phyloP scores from a whole-genome alignment of 2,888 invertebrate species.

The Hydroisotoma schaefferi region DNA sequence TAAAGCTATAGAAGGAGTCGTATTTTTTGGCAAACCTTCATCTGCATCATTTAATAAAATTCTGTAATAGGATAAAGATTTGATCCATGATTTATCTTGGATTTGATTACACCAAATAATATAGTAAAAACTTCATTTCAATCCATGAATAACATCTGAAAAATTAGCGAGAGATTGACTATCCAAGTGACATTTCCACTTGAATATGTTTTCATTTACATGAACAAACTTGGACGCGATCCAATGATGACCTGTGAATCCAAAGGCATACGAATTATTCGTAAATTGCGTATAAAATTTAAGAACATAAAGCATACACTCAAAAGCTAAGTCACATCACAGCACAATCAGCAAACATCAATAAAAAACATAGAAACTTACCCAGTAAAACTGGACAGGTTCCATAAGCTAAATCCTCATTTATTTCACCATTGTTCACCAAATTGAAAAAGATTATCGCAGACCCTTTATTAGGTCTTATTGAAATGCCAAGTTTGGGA shows the following conservation, averaged over 20 bases:
- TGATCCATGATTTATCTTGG: no score
- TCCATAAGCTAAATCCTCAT: slow-evolving; percentile 14
- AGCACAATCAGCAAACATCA: background rate
- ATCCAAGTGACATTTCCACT: background rate
- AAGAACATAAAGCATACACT: background rate
- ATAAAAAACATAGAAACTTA: background rate
- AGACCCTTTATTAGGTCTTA: slow-evolving; percentile 16
- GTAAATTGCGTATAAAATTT: background rate
- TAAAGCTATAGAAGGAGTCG: no score
- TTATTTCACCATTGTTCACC: background rate
- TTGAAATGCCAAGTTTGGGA: slow-evolving; percentile 10
- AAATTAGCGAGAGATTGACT: no score
- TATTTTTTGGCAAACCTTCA: no score
- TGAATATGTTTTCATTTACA: background rate
- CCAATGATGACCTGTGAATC: slow-evolving; percentile 25
- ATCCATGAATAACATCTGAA: no score
- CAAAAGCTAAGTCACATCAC: no score
- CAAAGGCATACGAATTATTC: background rate
- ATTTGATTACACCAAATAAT: no score
- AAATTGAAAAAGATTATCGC: slow-evolving; percentile 14
- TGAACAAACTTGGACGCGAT: slow-evolving; percentile 16
- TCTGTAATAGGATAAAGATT: no score
- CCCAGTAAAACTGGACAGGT: slow-evolving; percentile 26
- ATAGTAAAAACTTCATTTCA: no score
- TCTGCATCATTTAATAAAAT: no score